phyloP scores from a whole-genome alignment of 2,113 vertebrate species.

The Eidolon helvum region DNA sequence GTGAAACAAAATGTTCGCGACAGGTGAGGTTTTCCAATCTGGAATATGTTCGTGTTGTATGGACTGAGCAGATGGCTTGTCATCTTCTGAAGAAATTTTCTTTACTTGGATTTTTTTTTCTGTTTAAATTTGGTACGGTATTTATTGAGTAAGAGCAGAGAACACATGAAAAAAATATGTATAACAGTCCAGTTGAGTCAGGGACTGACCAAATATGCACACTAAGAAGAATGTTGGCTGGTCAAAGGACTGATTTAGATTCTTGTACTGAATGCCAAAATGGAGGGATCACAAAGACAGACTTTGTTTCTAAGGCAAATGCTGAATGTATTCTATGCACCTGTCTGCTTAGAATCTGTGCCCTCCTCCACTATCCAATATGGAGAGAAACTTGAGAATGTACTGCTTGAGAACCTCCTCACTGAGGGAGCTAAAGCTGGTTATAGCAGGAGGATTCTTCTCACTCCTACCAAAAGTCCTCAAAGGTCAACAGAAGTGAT shows the following conservation, averaged over 20 bases:
- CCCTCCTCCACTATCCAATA: background rate
- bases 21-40: slow-evolving; percentile 82
- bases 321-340: background rate
- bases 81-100: background rate
- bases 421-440: background rate
- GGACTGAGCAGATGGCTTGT: background rate
- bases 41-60: background rate
- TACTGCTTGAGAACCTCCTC: background rate
- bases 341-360: background rate
- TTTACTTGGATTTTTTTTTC: background rate
- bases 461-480: background rate
- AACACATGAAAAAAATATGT: background rate
- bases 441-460: background rate
- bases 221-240: background rate
- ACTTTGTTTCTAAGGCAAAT: background rate
- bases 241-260: background rate
- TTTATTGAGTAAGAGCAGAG: background rate
- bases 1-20: slow-evolving; percentile 88
- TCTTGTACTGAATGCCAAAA: background rate
- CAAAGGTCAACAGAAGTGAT: background rate
- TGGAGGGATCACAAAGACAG: background rate
- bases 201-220: background rate
- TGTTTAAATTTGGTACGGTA: background rate
- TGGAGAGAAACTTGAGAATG: background rate
- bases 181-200: background rate